Evolutionary conservation across 2,888 invertebrate species (phyloP), one percentile per base, ranked within the genome.

Genomic region (Ormyrus labotus): DNA sequence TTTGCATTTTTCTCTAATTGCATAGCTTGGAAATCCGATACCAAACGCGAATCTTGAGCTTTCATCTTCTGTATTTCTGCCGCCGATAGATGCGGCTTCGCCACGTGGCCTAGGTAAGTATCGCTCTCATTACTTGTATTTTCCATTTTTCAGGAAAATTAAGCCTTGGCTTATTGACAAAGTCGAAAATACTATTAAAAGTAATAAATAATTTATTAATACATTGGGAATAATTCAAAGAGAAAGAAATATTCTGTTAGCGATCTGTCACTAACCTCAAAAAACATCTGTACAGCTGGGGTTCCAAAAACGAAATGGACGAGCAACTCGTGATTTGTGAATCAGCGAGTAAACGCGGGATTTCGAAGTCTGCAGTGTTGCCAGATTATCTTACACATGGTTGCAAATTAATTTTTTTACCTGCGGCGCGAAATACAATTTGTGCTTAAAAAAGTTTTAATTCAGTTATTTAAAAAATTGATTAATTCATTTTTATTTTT

Each of bases 1-100:
- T 95, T 95, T 0, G 98, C 96, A 86, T 98, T 95, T 65, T 91
- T 91, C 89, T 98, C 98, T 3, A 98, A 90, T 89, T 95, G 94
- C 2, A 92, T 91, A 2, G 96, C 97, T 88, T 95, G 95, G 85
- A 94, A 94, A 85, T 95, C 94, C 0, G 96, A 91, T 0, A 96
- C 93, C 51, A 95, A 85, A 1, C 94, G 92, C 0, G 92, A 92
- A 88, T 97, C 94, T 91, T 97, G 97, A 1, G 92, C 92, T 60
- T 92, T 91, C 57, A 98, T 92, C 81, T 92, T 93, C 61, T 91
- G 90, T 65, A 92, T 92, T 86, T 96, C 96, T 70, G 93, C 93
- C 0, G 91, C 91, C 0, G 93, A 91, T n/a, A 94, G 88, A 57
- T 90, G 88, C 57, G 89, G 88, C 88, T 93, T 94, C 73, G 93